Conservation (phyloP, 2,797 vertebrate genomes). For the Microcaecilia unicolor region DNA sequence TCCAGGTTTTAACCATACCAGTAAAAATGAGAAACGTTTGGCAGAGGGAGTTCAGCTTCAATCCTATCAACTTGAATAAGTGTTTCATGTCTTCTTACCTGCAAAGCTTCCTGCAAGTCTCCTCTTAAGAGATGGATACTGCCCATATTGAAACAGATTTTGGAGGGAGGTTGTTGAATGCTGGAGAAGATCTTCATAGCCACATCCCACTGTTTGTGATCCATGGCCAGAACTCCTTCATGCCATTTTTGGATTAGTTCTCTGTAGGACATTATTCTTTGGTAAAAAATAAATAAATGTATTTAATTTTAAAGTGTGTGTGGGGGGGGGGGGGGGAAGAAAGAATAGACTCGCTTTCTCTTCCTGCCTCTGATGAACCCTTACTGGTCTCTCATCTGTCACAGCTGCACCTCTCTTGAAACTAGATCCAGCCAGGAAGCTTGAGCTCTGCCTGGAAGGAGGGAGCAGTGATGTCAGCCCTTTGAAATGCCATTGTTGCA, state of each 20-base stretch:
- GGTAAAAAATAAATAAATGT: too few relatives aligned
- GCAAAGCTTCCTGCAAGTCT: constrained; percentile 50
- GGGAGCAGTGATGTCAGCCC: too few relatives aligned
- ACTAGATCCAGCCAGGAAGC: background rate
- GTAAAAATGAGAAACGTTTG: too few relatives aligned
- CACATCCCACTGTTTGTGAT: constrained; percentile 53
- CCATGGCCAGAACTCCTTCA: constrained; percentile 55
- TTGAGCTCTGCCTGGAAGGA: too few relatives aligned
- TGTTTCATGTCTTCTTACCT: constrained; percentile 38
- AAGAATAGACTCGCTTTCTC: accelerated
- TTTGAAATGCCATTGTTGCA: too few relatives aligned
- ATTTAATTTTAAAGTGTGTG: background rate
- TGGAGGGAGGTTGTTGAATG: constrained; percentile 59
- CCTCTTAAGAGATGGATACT: constrained; percentile 62
- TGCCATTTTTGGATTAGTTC: constrained; percentile 73
- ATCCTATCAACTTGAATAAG: too few relatives aligned
- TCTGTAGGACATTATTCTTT: constrained; percentile 58
- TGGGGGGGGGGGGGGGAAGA: too few relatives aligned
- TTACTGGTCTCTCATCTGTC: background rate
- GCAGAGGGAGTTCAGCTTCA: too few relatives aligned
- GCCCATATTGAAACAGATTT: constrained; percentile 67
- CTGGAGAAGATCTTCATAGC: constrained; percentile 55
- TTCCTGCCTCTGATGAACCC: background rate
- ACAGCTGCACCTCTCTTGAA: background rate
- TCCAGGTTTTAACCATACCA: too few relatives aligned